Evolutionary conservation across 2,888 invertebrate genomes (phyloP).

Genomic region (Drosophila neutralis): DNA sequence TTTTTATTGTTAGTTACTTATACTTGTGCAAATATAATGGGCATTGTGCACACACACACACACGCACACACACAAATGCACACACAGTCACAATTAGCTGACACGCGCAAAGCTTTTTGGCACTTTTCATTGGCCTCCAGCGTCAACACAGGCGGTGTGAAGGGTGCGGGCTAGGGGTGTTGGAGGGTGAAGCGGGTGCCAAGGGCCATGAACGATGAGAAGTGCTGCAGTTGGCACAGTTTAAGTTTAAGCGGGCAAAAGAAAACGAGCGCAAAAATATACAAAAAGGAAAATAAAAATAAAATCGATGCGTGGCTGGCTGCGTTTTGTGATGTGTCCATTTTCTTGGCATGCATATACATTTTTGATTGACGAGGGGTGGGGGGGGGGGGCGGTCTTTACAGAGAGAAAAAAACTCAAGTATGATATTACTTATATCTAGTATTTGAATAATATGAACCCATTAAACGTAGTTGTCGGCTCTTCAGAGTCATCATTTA

Average conservation of each 20-base stretch:
- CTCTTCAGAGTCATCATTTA: neutral
- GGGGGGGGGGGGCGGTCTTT: neutral
- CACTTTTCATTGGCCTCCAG: slow-evolving; percentile 44
- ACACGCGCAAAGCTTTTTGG: slow-evolving; percentile 61
- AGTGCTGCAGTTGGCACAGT: slow-evolving; percentile 43
- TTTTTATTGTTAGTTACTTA: slow-evolving; percentile 53
- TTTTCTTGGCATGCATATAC: slow-evolving; percentile 30
- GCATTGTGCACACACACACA: slow-evolving; percentile 6
- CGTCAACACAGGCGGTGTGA: slow-evolving; percentile 2
- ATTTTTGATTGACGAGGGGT: slow-evolving; percentile 2
- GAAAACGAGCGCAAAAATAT: slow-evolving; percentile 11
- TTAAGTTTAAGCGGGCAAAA: slow-evolving; percentile 2
- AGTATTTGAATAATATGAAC: neutral
- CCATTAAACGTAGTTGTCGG: neutral
- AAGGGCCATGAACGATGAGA: slow-evolving; percentile 41
- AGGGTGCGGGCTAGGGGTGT: slow-evolving; percentile 7
- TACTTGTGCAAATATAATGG: slow-evolving; percentile 26
- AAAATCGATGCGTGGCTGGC: slow-evolving; percentile 61
- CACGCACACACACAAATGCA: neutral
- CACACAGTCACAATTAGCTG: slow-evolving; percentile 47
- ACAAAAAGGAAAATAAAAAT: slow-evolving; percentile 10
- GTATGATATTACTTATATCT: neutral
- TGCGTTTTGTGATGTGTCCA: slow-evolving; percentile 56
- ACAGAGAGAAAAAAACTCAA: neutral
- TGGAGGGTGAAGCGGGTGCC: slow-evolving; percentile 17